Conservation (phyloP, 2,888 invertebrate genomes). For the Cetonia aurata region DNA sequence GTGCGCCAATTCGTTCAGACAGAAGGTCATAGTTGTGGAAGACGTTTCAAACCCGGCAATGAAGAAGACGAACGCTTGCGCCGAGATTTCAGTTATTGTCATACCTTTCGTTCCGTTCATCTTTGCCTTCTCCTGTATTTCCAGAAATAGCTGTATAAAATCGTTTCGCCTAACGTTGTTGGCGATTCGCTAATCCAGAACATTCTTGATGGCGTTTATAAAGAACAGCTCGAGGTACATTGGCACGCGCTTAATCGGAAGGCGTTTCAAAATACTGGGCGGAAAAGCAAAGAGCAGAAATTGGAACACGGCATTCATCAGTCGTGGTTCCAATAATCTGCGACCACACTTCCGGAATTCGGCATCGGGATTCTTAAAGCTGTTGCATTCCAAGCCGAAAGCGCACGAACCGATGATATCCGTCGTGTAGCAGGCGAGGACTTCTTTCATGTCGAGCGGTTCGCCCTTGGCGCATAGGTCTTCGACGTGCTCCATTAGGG, state of each 20-base stretch:
- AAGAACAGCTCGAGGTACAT: not conserved
- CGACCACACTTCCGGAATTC: conserved; percentile 60
- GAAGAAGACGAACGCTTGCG: conserved; percentile 20
- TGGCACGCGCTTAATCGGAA: not conserved
- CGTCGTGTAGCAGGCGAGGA: conserved; percentile 71
- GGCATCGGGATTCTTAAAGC: conserved; percentile 68
- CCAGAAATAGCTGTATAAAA: conserved; percentile 12
- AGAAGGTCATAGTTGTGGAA: conserved; percentile 25
- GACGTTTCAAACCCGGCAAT: conserved; percentile 21
- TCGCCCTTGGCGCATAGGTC: conserved; percentile 28
- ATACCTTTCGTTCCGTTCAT: not conserved
- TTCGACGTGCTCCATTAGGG: conserved; percentile 20
- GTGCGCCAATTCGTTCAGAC: conserved; percentile 14
- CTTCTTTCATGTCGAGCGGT: conserved; percentile 63
- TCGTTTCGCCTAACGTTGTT: conserved; percentile 21
- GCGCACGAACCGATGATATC: conserved; percentile 73
- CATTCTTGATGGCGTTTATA: conserved; percentile 10
- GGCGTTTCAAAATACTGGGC: not conserved
- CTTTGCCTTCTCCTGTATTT: conserved; percentile 22
- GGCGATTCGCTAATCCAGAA: conserved; percentile 11
- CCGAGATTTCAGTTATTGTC: conserved; percentile 17
- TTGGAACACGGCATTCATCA: conserved; percentile 14
- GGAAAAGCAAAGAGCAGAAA: conserved; percentile 1
- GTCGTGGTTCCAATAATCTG: conserved; percentile 42
- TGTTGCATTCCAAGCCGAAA: conserved; percentile 72